A percentile compares a stretch with the other conserved stretches of the same genome.
These are phyloP conservation scores for Philotrypesis tridentata DNA, from an alignment of 1,140 invertebrate species.

Conservation along the genomic window DNA sequence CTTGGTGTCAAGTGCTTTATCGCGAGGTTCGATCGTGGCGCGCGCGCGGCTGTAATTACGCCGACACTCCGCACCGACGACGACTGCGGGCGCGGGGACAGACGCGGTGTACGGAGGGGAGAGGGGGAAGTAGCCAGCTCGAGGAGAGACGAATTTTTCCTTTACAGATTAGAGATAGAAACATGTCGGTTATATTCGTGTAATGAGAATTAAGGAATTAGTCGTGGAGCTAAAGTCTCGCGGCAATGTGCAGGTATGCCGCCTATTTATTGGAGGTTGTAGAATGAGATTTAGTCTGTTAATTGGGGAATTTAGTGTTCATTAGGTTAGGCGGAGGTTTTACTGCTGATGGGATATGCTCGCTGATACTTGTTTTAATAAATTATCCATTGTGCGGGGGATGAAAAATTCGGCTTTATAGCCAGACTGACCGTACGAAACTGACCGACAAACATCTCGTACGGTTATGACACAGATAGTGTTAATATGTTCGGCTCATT, in stretches of 20 bases:
- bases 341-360: not conserved
- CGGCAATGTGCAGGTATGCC: not conserved
- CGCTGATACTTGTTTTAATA: not conserved
- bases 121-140: too few species aligned
- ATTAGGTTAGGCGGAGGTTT: not conserved
- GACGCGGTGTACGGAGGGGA: not conserved
- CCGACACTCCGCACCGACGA: not conserved
- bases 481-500: too few species aligned
- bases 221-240: not conserved
- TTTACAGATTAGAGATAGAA: not conserved
- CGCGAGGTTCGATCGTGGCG: slow-evolving; percentile 9
- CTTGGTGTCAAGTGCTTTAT: slow-evolving; percentile 28
- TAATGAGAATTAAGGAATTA: not conserved
- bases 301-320: not conserved
- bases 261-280: not conserved
- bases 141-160: not conserved
- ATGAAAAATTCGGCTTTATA: too few species aligned
- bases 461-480: too few species aligned
- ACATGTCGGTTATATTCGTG: not conserved
- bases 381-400: not conserved
- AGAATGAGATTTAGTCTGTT: not conserved
- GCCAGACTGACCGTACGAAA: too few species aligned
- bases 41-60: slow-evolving; percentile 10
- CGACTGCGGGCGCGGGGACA: too few species aligned
- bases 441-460: too few species aligned